These are phyloP conservation scores for Podabrus alpinus DNA, from an alignment of 2,888 invertebrate genomes.

Conservation along the genomic window DNA sequence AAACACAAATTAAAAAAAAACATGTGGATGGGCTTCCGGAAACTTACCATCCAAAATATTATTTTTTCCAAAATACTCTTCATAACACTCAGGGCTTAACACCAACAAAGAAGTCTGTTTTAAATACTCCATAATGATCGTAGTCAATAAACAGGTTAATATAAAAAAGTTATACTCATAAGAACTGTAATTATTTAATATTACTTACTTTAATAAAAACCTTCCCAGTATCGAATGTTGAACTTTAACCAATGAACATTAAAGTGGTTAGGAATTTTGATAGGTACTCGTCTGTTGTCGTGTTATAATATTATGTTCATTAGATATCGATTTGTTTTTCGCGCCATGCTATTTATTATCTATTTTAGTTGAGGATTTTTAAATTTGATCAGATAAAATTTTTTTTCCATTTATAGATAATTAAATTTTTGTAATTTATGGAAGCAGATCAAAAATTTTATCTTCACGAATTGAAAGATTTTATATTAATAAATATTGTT, in stretches of 20 bases:
- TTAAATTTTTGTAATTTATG: no score
- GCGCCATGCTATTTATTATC: not conserved
- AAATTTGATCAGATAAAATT: no score
- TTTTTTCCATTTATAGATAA: no score
- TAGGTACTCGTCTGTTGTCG: not conserved
- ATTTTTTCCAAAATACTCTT: constrained; percentile 80
- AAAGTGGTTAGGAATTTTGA: not conserved
- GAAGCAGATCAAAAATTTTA: no score
- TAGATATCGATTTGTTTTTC: not conserved
- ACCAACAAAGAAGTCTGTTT: constrained; percentile 62
- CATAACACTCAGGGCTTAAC: constrained; percentile 80
- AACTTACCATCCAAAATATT: constrained; percentile 83
- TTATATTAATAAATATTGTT: no score
- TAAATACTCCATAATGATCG: constrained; percentile 52
- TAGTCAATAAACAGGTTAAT: not conserved
- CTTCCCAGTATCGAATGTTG: not conserved
- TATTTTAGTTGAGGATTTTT: no score
- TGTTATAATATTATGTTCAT: no score
- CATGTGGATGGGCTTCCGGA: not conserved
- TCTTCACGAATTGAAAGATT: no score
- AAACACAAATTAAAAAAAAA: constrained; percentile 21
- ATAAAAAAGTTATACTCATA: not conserved
- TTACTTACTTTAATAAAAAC: not conserved
- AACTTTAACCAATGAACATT: not conserved
- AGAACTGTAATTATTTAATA: not conserved